Conservation (phyloP, 64 coral and sea anemone species). For the Astreopora myriophthalma region DNA sequence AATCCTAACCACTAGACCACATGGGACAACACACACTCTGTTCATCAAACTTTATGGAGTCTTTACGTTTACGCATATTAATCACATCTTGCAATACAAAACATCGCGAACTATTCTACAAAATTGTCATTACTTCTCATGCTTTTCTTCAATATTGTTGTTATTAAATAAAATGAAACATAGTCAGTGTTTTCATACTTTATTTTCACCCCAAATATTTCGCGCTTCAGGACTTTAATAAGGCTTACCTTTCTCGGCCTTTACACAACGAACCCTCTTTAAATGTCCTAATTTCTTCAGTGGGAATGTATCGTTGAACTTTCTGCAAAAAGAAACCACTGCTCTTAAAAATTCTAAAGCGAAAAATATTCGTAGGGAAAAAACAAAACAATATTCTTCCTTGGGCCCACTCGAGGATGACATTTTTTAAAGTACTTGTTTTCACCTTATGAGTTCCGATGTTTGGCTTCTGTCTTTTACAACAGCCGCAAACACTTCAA, state of each 20-base stretch:
- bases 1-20: slow-evolving; percentile 99
- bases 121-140: too few species aligned
- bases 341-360: not conserved
- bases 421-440: not conserved
- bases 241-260: not conserved
- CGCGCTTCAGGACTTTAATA: slow-evolving; percentile 39
- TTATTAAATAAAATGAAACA: too few species aligned
- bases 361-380: not conserved
- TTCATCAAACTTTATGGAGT: not conserved
- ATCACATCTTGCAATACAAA: too few species aligned
- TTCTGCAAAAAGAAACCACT: slow-evolving; percentile 15
- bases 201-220: too few species aligned
- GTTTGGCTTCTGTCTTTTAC: slow-evolving; percentile 68
- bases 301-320: slow-evolving; percentile 55
- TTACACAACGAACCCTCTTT: slow-evolving; percentile 58
- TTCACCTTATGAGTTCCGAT: slow-evolving; percentile 74
- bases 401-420: not conserved
- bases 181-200: too few species aligned
- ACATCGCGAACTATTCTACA: too few species aligned
- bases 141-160: too few species aligned
- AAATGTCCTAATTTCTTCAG: slow-evolving; percentile 72
- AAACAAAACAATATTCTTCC: not conserved
- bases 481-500: slow-evolving; percentile 67
- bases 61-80: too few species aligned
- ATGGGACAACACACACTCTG: not conserved